Evolutionary conservation across 2,888 invertebrate species (phyloP).

Genomic region (Meteorus cinctellus): DNA sequence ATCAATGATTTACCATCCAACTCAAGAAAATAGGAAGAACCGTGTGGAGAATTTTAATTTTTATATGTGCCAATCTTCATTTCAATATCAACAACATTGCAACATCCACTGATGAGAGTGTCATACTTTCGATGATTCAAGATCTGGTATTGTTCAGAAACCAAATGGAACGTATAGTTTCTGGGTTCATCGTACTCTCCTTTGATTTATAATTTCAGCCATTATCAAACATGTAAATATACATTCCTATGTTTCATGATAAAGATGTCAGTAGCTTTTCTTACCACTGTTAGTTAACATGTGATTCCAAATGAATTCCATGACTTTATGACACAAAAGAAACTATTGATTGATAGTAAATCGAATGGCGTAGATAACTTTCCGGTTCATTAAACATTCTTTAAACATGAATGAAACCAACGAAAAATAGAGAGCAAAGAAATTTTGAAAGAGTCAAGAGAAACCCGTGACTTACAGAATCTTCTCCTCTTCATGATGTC

Average conservation of each 20-base stretch:
- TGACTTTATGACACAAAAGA: too few relatives aligned
- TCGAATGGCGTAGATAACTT: too few relatives aligned
- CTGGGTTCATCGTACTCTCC: conserved; percentile 60
- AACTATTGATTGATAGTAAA: too few relatives aligned
- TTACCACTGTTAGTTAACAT: background rate
- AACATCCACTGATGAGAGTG: conserved; percentile 77
- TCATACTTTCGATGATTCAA: conserved; percentile 68
- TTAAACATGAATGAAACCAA: background rate
- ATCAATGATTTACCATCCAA: background rate
- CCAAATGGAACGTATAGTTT: conserved; percentile 59
- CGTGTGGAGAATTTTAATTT: conserved; percentile 41
- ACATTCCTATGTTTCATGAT: conserved; percentile 54
- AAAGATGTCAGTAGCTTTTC: conserved; percentile 28
- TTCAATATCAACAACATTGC: conserved; percentile 77
- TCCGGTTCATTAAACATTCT: too few relatives aligned
- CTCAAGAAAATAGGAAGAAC: background rate
- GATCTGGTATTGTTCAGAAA: conserved; percentile 63
- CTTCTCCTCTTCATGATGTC: conserved; percentile 15
- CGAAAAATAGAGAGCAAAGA: conserved; percentile 19
- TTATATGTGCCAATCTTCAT: conserved; percentile 83
- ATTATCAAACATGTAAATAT: conserved; percentile 53
- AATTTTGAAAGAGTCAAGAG: too few relatives aligned
- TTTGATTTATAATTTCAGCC: conserved; percentile 42
- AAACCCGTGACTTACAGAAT: too few relatives aligned
- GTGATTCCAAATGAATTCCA: too few relatives aligned